Conservation (phyloP, 2,797 vertebrate species). For the Alauda arvensis region DNA sequence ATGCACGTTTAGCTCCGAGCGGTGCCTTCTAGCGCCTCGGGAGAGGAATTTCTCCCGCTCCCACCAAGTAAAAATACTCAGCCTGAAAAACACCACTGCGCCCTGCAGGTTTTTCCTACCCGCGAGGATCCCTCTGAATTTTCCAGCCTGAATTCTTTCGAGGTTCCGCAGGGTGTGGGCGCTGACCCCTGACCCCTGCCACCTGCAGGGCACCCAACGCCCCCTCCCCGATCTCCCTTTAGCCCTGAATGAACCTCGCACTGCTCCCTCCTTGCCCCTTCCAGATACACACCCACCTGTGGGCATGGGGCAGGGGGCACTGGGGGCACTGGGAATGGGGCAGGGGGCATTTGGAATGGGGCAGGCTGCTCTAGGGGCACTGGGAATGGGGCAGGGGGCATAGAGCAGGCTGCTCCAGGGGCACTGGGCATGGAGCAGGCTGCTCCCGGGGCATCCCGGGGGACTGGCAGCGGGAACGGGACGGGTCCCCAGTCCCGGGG, state of each 20-base stretch:
- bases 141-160: accelerated
- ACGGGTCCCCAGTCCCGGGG: accelerated
- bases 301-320: no score
- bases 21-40: neutral
- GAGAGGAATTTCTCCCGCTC: neutral
- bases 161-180: neutral
- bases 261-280: no score
- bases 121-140: neutral
- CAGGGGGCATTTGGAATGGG: no score
- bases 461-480: accelerated
- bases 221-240: accelerated
- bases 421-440: no score
- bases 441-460: neutral
- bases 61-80: neutral
- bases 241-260: neutral
- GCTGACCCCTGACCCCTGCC: neutral
- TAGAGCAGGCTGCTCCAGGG: neutral
- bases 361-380: no score
- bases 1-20: neutral
- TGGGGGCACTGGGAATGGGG: no score
- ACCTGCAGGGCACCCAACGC: neutral
- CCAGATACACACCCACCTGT: neutral
- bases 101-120: neutral
- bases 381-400: no score
- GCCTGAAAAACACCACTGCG: neutral